These are phyloP conservation scores for Pseudomyrmex cubaensis DNA, from an alignment of 1,140 invertebrate genomes.

Conservation along the genomic window DNA sequence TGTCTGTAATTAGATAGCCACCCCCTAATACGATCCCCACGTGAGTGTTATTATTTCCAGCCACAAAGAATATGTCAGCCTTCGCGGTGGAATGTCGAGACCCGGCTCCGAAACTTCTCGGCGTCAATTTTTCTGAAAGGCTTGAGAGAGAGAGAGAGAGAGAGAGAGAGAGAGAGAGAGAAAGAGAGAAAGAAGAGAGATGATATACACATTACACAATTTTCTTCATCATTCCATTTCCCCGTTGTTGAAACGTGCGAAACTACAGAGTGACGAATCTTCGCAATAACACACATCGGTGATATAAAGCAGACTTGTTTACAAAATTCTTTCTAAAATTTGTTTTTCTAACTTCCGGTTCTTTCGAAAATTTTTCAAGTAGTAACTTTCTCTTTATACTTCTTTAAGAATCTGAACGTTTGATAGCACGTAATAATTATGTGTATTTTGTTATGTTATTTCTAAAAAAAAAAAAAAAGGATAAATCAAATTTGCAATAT, in stretches of 20 bases:
- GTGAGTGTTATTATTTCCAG: constrained; percentile 61
- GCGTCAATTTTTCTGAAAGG: background rate
- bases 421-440: background rate
- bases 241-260: background rate
- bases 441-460: background rate
- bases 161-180: too few species aligned
- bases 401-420: too few species aligned
- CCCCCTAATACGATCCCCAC: constrained; percentile 73
- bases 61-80: background rate
- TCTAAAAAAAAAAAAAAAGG: background rate
- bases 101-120: background rate
- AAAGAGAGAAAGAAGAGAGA: too few species aligned
- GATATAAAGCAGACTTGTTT: background rate
- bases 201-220: constrained; percentile 14
- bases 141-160: background rate
- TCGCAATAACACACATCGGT: background rate
- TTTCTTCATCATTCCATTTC: background rate
- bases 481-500: too few species aligned
- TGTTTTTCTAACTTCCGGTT: too few species aligned
- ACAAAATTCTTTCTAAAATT: too few species aligned
- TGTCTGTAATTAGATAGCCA: constrained; percentile 81
- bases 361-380: too few species aligned
- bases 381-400: too few species aligned
- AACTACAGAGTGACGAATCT: background rate
- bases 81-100: constrained; percentile 2